A percentile compares a stretch with the other conserved stretches of the same genome.
Evolutionary conservation across 1,140 invertebrate genomes (phyloP).

Genomic region (Listronotus bonariensis): DNA sequence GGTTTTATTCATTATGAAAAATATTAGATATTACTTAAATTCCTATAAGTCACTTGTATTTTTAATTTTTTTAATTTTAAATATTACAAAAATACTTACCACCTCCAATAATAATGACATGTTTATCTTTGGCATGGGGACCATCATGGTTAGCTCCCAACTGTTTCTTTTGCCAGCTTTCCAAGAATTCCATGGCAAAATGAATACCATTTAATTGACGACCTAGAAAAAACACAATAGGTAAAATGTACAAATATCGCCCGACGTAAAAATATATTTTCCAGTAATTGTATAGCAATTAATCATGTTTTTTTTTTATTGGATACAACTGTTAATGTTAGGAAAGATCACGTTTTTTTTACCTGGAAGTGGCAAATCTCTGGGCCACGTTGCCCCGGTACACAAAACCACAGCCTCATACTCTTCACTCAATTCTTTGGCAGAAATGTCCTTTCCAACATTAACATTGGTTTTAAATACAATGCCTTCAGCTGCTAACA

Average conservation of each 20-base stretch:
- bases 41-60: too few species aligned
- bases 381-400: constrained; percentile 94
- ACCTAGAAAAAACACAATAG: constrained; percentile 20
- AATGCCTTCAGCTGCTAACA: constrained; percentile 91
- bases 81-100: constrained; percentile 51
- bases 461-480: constrained; percentile 87
- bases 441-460: constrained; percentile 89
- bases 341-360: constrained; percentile 53
- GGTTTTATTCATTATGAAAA: too few species aligned
- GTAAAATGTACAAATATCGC: too few species aligned
- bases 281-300: too few species aligned
- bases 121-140: constrained; percentile 86
- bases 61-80: too few species aligned
- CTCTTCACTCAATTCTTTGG: constrained; percentile 66
- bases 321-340: neutral
- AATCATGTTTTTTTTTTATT: neutral
- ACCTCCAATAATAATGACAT: constrained; percentile 97
- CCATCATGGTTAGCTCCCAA: constrained; percentile 65
- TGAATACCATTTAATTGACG: constrained; percentile 76
- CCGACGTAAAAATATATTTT: neutral
- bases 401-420: constrained; percentile 90
- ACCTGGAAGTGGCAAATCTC: constrained; percentile 86
- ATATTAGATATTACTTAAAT: too few species aligned
- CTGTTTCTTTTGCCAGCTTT: constrained; percentile 96
- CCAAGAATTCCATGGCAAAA: constrained; percentile 97